These are phyloP conservation scores for Drosophila algonquin DNA, from an alignment of 2,888 invertebrate species.

Conservation along the genomic window DNA sequence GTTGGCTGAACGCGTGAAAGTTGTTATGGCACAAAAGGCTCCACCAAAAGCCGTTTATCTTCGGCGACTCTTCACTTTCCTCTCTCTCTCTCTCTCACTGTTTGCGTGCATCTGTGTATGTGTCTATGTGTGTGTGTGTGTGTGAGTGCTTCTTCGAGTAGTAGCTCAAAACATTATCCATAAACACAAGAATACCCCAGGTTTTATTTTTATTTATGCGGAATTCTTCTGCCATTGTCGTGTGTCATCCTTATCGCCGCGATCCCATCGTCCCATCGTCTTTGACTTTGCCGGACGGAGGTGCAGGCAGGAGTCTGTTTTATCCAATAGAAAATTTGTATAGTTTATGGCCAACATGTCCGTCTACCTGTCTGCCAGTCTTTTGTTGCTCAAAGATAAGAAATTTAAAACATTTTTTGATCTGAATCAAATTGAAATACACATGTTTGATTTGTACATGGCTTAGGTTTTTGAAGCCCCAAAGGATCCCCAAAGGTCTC, in stretches of 20 bases:
- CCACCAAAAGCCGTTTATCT: slow-evolving; percentile 18
- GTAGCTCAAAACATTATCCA: slow-evolving; percentile 46
- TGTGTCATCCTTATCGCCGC: slow-evolving; percentile 51
- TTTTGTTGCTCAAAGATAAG: not conserved
- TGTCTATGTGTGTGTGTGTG: not conserved
- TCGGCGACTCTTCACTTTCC: slow-evolving; percentile 30
- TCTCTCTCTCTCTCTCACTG: slow-evolving; percentile 29
- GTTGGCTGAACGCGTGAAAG: slow-evolving; percentile 65
- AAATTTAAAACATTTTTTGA: not conserved
- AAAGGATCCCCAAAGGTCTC: no score
- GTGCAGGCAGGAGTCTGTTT: slow-evolving; percentile 26
- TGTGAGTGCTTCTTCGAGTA: slow-evolving; percentile 3
- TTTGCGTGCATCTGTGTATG: not conserved
- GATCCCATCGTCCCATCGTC: slow-evolving; percentile 50
- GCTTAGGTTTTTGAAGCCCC: no score
- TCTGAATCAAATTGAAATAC: not conserved
- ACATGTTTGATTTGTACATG: not conserved
- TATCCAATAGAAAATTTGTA: slow-evolving; percentile 38
- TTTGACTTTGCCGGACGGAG: slow-evolving; percentile 18
- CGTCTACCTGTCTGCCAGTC: not conserved
- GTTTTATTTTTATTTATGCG: slow-evolving; percentile 46
- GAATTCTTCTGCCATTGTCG: slow-evolving; percentile 42
- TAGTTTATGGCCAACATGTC: slow-evolving; percentile 24
- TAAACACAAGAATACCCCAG: slow-evolving; percentile 30
- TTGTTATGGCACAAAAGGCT: slow-evolving; percentile 56